phyloP scores from a whole-genome alignment of 2,888 invertebrate species.

The Theretra japonica region DNA sequence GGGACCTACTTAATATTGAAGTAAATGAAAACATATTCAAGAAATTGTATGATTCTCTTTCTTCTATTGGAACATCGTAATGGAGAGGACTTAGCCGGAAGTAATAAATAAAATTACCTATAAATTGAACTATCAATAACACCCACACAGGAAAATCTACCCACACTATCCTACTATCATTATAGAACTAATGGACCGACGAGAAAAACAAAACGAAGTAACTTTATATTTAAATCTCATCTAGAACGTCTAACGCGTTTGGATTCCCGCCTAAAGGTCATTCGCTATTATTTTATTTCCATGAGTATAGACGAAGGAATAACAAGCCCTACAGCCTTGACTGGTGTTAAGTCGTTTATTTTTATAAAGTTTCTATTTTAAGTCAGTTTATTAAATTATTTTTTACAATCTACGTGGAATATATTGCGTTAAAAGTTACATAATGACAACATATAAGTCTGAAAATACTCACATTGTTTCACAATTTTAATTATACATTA shows the following conservation, averaged over 20 bases:
- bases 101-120: background rate
- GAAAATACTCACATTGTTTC: too few species aligned
- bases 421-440: too few species aligned
- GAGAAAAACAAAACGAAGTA: background rate
- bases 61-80: too few species aligned
- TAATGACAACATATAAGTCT: too few species aligned
- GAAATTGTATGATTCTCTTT: too few species aligned
- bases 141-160: background rate
- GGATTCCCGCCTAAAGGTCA: background rate
- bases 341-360: background rate
- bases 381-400: too few species aligned
- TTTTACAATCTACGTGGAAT: too few species aligned
- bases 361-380: background rate
- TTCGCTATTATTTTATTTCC: background rate
- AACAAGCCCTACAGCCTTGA: background rate
- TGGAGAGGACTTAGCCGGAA: too few species aligned
- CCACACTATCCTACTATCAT: background rate
- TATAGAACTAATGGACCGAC: background rate
- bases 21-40: too few species aligned
- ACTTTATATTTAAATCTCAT: too few species aligned
- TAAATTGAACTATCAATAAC: background rate
- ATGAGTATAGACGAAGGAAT: background rate
- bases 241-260: background rate
- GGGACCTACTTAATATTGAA: too few species aligned
- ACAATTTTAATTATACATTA: too few species aligned